Base-by-base conservation (phyloP, 2,113 vertebrate species). In the Lota lota region DNA sequence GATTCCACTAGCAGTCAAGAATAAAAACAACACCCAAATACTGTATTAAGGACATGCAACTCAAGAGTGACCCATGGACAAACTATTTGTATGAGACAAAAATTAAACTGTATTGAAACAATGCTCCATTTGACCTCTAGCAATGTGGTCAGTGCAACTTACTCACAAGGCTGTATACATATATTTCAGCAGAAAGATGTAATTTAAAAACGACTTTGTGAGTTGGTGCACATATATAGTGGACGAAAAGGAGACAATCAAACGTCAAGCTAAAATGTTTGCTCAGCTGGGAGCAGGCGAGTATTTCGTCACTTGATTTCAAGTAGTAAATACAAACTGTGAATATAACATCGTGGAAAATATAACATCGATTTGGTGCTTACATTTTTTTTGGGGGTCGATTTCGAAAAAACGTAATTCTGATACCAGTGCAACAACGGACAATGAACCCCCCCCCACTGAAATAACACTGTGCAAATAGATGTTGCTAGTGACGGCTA, bases 401-500 rank as follows among this genome's bases (percentile, higher is more conserved):
- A 33, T 33, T 33, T 33, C 28, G 28, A 33, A 66, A 64, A n/a
- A n/a, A n/a, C n/a, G 14, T 54, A 22, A 1, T 60, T 22, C 8
- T 65, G 6, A 64, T 28, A 50, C 21, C 16, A 61, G 58, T 28
- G 73, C 58, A 70, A 51, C 71, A 56, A 40, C 24, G 73, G 22
- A 82, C 75, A 78, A 84, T 69, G 56, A 81, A 62, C 65, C 75
- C 36, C 65, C 75, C 36, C 73, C 67, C 67, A 73, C 78, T 75
- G 75, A 74, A 61, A 74, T 64, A 85, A 73, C 66, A 74, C 78
- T 79, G 76, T 85, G 81, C 78, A 90, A 88, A 85, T 77, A 33
- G 28, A 33, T 6, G 28, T 33, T 5, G 28, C 28, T 33, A 33
- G 28, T 33, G 4, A 33, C 28, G 68, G 83, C 86, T 87, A 85